phyloP scores from a whole-genome alignment of 2,888 invertebrate species.

The Linnaemya vulpina region DNA sequence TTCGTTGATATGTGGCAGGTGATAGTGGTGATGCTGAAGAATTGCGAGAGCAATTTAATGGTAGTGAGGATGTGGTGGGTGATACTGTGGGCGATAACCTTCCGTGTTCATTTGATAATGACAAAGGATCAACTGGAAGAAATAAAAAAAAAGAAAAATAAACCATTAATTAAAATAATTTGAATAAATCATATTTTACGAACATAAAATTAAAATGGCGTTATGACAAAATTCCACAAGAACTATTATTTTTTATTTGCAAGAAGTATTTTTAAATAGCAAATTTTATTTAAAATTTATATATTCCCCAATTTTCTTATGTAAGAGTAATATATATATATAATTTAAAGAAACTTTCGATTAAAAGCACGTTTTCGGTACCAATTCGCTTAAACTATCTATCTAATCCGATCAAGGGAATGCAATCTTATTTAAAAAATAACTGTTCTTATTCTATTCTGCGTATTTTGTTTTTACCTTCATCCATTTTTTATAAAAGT shows the following conservation, averaged over 20 bases:
- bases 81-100: conserved; percentile 71
- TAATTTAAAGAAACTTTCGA: not conserved
- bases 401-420: not conserved
- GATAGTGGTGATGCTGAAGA: conserved; percentile 69
- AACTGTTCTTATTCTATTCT: conserved; percentile 56
- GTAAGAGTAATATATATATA: conserved; percentile 57
- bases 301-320: too few species aligned
- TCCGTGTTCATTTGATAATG: conserved; percentile 59
- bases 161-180: not conserved
- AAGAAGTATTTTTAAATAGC: not conserved
- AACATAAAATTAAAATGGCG: conserved; percentile 51
- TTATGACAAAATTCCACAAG: conserved; percentile 28
- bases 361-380: conserved; percentile 43
- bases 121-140: conserved; percentile 70
- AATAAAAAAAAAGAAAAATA: conserved; percentile 22
- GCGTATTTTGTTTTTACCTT: not conserved
- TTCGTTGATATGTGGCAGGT: conserved; percentile 34
- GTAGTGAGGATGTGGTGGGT: conserved; percentile 54
- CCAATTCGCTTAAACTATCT: conserved; percentile 19
- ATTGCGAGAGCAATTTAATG: conserved; percentile 47
- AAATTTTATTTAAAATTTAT: not conserved
- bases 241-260: too few species aligned
- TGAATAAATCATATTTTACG: not conserved
- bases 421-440: conserved; percentile 23
- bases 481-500: not conserved